Conservation (phyloP, 2,113 vertebrate genomes). For the Hystrix cristata region DNA sequence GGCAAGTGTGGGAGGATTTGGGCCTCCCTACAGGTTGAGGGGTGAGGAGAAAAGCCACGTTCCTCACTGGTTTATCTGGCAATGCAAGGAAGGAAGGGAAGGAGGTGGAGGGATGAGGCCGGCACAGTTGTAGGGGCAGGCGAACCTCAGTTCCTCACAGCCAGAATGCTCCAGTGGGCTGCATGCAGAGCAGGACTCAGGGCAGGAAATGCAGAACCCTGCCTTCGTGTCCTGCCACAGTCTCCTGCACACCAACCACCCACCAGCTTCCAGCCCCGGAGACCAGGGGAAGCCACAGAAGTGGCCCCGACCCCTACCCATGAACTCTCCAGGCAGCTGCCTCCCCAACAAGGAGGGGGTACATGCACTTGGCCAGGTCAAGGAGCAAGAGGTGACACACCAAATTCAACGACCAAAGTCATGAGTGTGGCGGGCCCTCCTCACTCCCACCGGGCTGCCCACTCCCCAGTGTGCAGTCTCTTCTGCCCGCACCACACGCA, state of each 20-base stretch:
- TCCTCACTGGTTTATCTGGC: slow-evolving; percentile 43
- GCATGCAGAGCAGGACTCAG: slow-evolving; percentile 49
- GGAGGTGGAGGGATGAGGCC: background rate
- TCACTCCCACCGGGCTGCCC: slow-evolving; percentile 82
- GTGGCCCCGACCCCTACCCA: background rate
- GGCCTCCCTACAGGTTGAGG: background rate
- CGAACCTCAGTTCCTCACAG: background rate
- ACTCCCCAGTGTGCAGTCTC: slow-evolving; percentile 84
- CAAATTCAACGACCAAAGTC: slow-evolving; percentile 79
- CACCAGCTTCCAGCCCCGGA: background rate
- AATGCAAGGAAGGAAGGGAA: background rate
- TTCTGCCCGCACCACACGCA: slow-evolving; percentile 79
- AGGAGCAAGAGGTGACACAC: slow-evolving; percentile 85
- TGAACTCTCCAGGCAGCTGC: slow-evolving; percentile 20
- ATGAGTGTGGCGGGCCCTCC: background rate
- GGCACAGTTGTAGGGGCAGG: background rate
- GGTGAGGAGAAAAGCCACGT: background rate
- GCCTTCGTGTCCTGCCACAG: background rate
- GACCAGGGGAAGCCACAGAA: background rate
- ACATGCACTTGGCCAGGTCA: slow-evolving; percentile 77
- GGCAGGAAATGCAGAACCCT: background rate
- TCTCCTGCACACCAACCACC: background rate
- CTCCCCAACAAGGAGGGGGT: slow-evolving; percentile 64
- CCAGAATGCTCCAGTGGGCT: background rate
- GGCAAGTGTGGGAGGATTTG: background rate